Evolutionary conservation across 2,888 invertebrate species (phyloP).

Genomic region (Heteromyza rotundicornis): DNA sequence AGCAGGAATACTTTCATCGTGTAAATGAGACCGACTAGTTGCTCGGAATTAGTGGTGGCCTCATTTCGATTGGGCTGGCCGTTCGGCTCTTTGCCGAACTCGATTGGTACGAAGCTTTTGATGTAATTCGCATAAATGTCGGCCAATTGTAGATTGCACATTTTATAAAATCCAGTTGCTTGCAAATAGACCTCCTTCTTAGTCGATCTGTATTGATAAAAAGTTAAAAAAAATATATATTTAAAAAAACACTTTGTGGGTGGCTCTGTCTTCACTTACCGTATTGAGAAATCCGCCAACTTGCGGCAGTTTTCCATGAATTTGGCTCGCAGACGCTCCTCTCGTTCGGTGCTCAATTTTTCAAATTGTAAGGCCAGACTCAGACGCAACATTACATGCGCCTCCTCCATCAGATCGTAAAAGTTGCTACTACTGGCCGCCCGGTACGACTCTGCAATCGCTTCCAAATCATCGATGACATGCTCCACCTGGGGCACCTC

Average conservation of each 20-base stretch:
- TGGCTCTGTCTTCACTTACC: conserved; percentile 34
- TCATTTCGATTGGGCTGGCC: conserved; percentile 1
- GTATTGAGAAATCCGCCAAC: conserved; percentile 59
- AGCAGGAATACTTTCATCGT: conserved; percentile 56
- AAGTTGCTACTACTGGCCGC: conserved; percentile 72
- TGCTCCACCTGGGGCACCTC: conserved; percentile 70
- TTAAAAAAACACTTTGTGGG: not conserved
- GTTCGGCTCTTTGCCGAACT: conserved; percentile 21
- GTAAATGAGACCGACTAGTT: conserved; percentile 55
- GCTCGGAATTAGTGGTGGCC: conserved; percentile 29
- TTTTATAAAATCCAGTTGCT: conserved; percentile 60
- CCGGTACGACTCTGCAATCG: conserved; percentile 71
- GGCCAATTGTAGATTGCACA: conserved; percentile 55
- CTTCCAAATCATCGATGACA: conserved; percentile 74
- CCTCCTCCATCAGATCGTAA: conserved; percentile 75
- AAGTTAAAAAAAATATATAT: not conserved
- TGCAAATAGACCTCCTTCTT: conserved; percentile 59
- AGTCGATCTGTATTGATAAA: conserved; percentile 42
- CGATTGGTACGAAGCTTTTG: conserved; percentile 34
- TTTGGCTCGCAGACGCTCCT: conserved; percentile 45
- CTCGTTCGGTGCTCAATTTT: conserved; percentile 40
- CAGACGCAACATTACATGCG: conserved; percentile 70
- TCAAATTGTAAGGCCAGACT: conserved; percentile 53
- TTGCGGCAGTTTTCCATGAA: conserved; percentile 56
- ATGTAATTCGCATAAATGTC: conserved; percentile 56